Evolutionary conservation across 2,113 vertebrate genomes (phyloP).

Genomic region (Accipiter virgatus): DNA sequence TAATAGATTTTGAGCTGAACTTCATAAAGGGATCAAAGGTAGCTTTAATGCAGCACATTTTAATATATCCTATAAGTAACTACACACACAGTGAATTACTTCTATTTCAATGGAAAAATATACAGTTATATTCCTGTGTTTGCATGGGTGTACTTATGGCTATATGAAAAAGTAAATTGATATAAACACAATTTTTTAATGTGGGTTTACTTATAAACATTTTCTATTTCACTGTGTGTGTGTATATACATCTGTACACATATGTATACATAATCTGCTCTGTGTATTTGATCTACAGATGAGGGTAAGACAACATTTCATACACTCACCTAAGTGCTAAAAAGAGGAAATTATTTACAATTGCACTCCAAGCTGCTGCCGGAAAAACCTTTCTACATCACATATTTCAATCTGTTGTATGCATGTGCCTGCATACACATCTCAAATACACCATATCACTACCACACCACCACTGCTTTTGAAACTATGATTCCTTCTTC

Average conservation of each 20-base stretch:
- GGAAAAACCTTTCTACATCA: constrained; percentile 15
- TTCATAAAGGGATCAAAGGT: constrained; percentile 7
- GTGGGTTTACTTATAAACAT: neutral
- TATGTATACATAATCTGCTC: neutral
- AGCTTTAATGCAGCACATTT: neutral
- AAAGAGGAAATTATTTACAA: constrained; percentile 33
- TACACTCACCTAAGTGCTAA: neutral
- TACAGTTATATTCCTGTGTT: neutral
- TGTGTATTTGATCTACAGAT: neutral
- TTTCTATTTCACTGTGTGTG: neutral
- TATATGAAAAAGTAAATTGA: neutral
- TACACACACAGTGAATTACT: neutral
- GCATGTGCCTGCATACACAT: neutral
- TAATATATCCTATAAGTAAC: neutral
- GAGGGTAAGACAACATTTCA: neutral
- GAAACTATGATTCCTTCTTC: neutral
- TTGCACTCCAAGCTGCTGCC: neutral
- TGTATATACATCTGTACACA: neutral
- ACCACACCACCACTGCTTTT: neutral
- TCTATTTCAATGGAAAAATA: neutral
- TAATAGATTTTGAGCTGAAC: neutral
- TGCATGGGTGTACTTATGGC: neutral
- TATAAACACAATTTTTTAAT: neutral
- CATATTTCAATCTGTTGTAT: constrained; percentile 22
- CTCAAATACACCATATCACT: neutral